A percentile compares a stretch with the other conserved stretches of the same genome.
Conservation (phyloP, 2,113 vertebrate genomes). For the Alethe castanea region DNA sequence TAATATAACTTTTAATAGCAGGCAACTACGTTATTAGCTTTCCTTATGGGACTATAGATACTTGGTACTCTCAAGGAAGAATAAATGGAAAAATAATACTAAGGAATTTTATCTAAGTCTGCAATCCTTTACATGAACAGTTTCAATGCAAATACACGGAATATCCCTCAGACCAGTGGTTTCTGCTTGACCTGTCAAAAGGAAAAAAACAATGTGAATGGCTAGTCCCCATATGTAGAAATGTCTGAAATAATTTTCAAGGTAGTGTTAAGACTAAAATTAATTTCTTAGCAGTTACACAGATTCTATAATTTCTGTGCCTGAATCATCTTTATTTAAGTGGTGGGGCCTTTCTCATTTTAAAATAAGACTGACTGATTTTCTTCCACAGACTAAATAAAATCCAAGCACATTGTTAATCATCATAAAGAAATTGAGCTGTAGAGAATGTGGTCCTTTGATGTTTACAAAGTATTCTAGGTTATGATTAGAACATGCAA, state of each 20-base stretch:
- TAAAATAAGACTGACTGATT: neutral
- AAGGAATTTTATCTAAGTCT: neutral
- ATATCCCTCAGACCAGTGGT: neutral
- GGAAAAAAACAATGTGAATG: neutral
- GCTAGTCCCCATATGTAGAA: neutral
- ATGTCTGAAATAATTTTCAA: neutral
- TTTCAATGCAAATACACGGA: neutral
- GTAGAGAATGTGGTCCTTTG: neutral
- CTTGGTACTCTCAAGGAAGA: neutral
- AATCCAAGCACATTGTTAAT: neutral
- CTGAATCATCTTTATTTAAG: neutral
- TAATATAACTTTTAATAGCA: neutral
- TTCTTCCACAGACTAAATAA: neutral
- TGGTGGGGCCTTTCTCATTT: neutral
- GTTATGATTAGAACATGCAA: neutral
- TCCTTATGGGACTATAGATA: neutral
- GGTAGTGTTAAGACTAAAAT: neutral
- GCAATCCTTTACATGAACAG: rapidly evolving
- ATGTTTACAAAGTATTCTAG: neutral
- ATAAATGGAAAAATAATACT: neutral
- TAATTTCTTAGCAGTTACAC: neutral
- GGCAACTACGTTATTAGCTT: neutral
- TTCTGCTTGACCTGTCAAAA: neutral
- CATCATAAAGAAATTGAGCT: neutral
- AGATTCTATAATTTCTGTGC: neutral